Conservation (phyloP, 2,113 vertebrate species). For the Balaeniceps rex region DNA sequence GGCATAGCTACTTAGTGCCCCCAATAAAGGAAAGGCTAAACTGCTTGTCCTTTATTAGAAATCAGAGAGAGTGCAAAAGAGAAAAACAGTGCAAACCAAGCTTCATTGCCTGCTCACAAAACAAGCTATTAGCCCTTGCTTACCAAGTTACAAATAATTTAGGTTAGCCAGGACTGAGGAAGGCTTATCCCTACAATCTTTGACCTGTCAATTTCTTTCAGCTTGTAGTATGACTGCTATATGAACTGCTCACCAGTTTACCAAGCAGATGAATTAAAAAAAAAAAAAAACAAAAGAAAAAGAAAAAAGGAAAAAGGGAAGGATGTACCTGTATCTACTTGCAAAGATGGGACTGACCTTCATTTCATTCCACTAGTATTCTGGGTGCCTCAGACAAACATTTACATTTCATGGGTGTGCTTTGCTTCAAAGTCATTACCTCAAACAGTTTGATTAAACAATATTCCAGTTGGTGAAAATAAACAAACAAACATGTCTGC, state of each 20-base stretch:
- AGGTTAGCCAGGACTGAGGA: not conserved
- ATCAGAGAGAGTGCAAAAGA: not conserved
- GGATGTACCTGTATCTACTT: not conserved
- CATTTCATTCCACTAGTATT: not conserved
- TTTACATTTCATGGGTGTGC: not conserved
- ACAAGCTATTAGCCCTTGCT: not conserved
- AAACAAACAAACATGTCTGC: not conserved
- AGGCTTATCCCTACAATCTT: not conserved
- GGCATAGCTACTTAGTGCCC: not conserved
- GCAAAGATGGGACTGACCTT: not conserved
- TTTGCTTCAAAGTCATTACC: not conserved
- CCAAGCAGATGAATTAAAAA: not conserved
- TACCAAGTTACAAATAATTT: not conserved
- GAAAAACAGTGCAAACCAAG: not conserved
- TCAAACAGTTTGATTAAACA: not conserved
- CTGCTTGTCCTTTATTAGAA: not conserved
- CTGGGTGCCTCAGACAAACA: not conserved
- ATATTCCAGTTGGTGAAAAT: not conserved
- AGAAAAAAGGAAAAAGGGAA: fast-evolving
- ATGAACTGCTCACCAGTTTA: not conserved
- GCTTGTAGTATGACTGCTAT: not conserved
- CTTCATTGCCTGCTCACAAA: not conserved
- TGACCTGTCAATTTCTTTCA: not conserved
- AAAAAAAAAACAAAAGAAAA: not conserved
- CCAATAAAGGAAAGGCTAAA: not conserved